Evolutionary conservation across 2,797 vertebrate species (phyloP).

Genomic region (Crocidura indochinensis): DNA sequence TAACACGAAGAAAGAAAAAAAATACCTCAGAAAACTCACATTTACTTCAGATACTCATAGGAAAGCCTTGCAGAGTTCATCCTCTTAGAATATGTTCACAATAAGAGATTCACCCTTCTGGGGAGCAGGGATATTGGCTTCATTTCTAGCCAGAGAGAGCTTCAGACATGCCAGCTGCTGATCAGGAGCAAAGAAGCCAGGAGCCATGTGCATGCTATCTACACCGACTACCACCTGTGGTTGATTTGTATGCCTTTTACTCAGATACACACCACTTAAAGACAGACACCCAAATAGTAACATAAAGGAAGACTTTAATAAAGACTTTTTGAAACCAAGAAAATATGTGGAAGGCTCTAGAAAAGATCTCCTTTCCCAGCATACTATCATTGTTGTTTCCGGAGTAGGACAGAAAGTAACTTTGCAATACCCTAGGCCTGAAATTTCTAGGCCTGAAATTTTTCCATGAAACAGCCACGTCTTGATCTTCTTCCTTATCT

Average conservation of each 20-base stretch:
- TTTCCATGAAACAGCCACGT: neutral
- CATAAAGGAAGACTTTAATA: conserved; percentile 2
- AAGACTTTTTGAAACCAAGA: conserved; percentile 39
- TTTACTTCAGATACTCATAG: neutral
- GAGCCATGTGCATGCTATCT: rapidly evolving
- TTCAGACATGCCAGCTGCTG: neutral
- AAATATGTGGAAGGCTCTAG: conserved; percentile 27
- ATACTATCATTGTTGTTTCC: neutral
- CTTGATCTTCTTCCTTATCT: neutral
- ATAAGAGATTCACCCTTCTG: neutral
- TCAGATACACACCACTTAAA: neutral
- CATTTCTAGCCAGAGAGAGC: rapidly evolving
- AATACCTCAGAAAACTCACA: neutral
- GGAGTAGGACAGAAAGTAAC: neutral
- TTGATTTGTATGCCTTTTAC: neutral
- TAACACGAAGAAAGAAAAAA: conserved; percentile 48
- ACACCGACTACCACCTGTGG: neutral
- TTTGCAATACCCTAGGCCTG: neutral
- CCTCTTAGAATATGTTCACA: neutral
- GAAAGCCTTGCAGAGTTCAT: neutral
- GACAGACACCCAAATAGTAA: neutral
- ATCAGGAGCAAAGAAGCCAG: neutral
- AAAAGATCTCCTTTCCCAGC: neutral
- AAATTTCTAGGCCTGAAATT: neutral
- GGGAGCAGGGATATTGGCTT: neutral